Base-by-base conservation (phyloP, 1,140 invertebrate genomes). In the Pararge aegeria region DNA sequence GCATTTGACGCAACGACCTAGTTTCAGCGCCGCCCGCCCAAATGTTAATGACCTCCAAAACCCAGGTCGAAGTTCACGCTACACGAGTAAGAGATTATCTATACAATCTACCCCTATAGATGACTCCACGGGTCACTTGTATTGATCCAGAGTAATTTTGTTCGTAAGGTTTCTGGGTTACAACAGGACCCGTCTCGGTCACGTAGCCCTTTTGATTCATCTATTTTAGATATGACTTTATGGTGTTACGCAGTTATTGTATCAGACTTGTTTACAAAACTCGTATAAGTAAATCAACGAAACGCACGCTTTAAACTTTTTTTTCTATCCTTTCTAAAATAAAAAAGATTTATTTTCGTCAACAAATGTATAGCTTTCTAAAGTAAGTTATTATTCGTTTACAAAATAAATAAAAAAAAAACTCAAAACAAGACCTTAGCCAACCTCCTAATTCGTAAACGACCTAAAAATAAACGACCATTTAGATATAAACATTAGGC, bases 41-140 rank as follows among this genome's bases (percentile, higher is more conserved):
- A 89, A 89, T 89, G 83, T 89, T 89, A 89, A 89, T 89, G 86
- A 89, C 86, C 86, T 89, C 86, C 81, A 89, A 88, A 88, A 80
- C 80, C 80, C 78, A 75, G 86, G 86, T 87, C 86, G 86, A 89
- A 89, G 86, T 89, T 89, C 83, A 89, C 78, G 75, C 69, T 86
- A 86, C 83, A 89, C 86, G 83, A 80, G 83, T 72, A 83, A 81
- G 66, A 76, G 76, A 83, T 79, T 72, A 69, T 66, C 61, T 67
- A 68, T 68, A 55, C 72, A 66, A 75, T 74, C 68, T 80, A 83
- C 72, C 73, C 77, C 72, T 73, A 75, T 78, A 83, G 64, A 72
- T 64, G 61, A 62, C 69, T 76, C 78, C 72, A 77, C 76, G 77
- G 86, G 83, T 83, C 80, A 83, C 64, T 72, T 70, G 68, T 89